Evolutionary conservation across 2,888 invertebrate species (phyloP).

Genomic region (Drosophila emarginata): DNA sequence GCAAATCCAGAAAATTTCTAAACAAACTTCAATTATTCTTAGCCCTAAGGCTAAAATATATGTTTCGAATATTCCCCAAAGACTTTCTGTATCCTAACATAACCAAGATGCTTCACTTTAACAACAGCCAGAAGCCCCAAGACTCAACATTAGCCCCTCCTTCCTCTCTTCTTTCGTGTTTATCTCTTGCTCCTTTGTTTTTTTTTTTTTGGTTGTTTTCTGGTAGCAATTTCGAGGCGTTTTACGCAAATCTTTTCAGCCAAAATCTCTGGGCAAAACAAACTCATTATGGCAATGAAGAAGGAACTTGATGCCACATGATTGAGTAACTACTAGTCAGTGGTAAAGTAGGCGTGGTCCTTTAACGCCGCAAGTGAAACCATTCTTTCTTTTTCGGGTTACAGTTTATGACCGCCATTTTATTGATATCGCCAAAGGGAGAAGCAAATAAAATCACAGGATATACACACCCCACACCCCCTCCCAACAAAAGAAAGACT

Average conservation of each 20-base stretch:
- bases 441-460: constrained; percentile 50
- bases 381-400: constrained; percentile 40
- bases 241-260: constrained; percentile 66
- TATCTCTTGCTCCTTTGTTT: neutral
- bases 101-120: constrained; percentile 48
- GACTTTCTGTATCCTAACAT: constrained; percentile 9
- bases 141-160: neutral
- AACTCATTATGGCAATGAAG: constrained; percentile 56
- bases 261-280: constrained; percentile 65
- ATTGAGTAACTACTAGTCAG: constrained; percentile 64
- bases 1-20: neutral
- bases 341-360: constrained; percentile 35
- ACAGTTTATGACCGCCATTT: constrained; percentile 70
- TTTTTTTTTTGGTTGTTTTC: neutral
- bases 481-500: constrained; percentile 20
- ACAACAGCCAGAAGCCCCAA: constrained; percentile 17
- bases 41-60: constrained; percentile 25
- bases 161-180: neutral
- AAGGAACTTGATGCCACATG: constrained; percentile 50
- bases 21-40: constrained; percentile 25
- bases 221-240: constrained; percentile 13
- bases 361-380: constrained; percentile 20
- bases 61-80: constrained; percentile 9
- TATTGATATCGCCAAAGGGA: constrained; percentile 75
- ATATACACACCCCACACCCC: neutral